Evolutionary conservation across 2,888 invertebrate genomes (phyloP).

Genomic region (Melieria omissa): DNA sequence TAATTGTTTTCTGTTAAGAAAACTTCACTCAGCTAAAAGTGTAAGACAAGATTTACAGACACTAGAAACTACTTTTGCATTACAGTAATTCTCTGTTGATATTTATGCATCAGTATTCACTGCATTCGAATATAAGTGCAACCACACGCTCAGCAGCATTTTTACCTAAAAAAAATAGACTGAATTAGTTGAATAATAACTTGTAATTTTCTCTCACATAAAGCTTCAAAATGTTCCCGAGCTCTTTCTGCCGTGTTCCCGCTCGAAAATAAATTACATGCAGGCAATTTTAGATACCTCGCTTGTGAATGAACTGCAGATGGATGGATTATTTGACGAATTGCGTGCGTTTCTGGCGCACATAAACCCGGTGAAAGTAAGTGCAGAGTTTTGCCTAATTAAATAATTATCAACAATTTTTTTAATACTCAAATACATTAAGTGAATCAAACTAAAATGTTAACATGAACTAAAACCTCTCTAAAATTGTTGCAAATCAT

Average conservation of each 20-base stretch:
- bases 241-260: conserved; percentile 44
- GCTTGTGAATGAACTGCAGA: conserved; percentile 40
- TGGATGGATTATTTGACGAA: conserved; percentile 40
- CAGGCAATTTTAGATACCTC: conserved; percentile 48
- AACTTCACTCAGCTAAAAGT: too few species aligned
- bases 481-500: neutral
- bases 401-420: neutral
- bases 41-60: too few species aligned
- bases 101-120: too few species aligned
- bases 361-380: conserved; percentile 53
- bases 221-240: conserved; percentile 36
- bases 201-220: neutral
- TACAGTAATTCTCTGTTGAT: too few species aligned
- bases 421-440: neutral
- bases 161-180: neutral
- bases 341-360: conserved; percentile 46
- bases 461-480: too few species aligned
- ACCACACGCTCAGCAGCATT: neutral
- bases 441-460: too few species aligned
- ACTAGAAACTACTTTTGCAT: too few species aligned
- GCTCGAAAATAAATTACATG: conserved; percentile 50
- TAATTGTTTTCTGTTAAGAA: too few species aligned
- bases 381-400: neutral
- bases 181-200: neutral
- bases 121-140: neutral